Base-by-base conservation (phyloP, 2,888 invertebrate genomes). In the Latrodectus elegans region DNA sequence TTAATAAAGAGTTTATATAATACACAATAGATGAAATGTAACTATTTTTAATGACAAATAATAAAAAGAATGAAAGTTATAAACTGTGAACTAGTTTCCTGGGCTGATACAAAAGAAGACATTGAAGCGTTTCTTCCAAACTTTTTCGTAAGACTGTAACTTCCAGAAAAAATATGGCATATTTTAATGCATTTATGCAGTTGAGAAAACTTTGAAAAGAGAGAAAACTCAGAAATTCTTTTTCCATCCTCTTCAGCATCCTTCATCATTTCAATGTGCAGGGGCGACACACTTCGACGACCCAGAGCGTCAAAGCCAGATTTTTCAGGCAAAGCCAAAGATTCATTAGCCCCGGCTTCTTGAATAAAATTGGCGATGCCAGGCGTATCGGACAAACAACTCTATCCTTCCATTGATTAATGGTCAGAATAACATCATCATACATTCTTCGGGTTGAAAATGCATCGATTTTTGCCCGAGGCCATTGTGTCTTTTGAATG, bases 401-500 rank as follows among this genome's bases (percentile, higher is more conserved):
- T 77, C 86, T 77, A 77, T 81, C 52, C 67, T 22, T 71, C 70
- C 60, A 60, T 60, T 87, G 86, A 87, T 87, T 76, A 81, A 87
- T 87, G 86, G 65, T 15, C 81, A 51, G 86, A 81, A 87, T 87
- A 87, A 87, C 86, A 87, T 87, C 81, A 81, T 81, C 86, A 87
- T 87, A 87, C 81, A 87, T 87, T 87, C 77, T 76, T 72, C 65
- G 67, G 76, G 73, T 73, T 55, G 52, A 55, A 64, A 65, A 49
- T 38, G 67, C 81, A 81, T 81, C 81, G 75, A 82, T 82, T 82
- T 82, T 49, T 53, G n/a, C 22, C 55, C 75, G 73, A 78, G 76
- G n/a, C 67, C 86, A 81, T 87, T 87, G 86, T 87, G 81, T 72
- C 86, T 76, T 81, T 65, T 76, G 71, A 87, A 81, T 72, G 77